These are phyloP conservation scores for Pollenia labialis DNA, from an alignment of 2,888 invertebrate species.

Conservation along the genomic window DNA sequence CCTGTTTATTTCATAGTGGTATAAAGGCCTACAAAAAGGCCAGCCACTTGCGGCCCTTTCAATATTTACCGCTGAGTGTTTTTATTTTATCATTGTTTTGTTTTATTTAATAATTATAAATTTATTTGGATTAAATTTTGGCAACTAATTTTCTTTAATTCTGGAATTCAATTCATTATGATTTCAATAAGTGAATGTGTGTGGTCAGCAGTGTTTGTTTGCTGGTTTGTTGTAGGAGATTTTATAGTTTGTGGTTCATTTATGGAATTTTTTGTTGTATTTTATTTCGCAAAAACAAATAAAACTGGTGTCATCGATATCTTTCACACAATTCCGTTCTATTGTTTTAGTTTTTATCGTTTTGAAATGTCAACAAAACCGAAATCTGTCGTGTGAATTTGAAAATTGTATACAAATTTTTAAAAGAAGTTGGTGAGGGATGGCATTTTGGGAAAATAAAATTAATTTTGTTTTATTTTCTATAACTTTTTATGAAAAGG, in stretches of 20 bases:
- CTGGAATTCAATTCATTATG: slow-evolving; percentile 5
- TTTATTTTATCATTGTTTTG: slow-evolving; percentile 30
- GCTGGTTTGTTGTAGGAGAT: neutral
- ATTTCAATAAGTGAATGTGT: neutral
- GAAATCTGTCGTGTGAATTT: slow-evolving; percentile 52
- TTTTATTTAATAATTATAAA: slow-evolving; percentile 67
- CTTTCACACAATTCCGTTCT: slow-evolving; percentile 68
- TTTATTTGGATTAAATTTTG: slow-evolving; percentile 68
- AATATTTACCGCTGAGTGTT: neutral
- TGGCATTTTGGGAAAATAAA: neutral
- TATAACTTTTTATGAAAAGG: neutral
- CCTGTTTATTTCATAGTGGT: no score
- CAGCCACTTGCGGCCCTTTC: no score
- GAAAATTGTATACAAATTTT: slow-evolving; percentile 1
- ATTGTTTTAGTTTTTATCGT: slow-evolving; percentile 66
- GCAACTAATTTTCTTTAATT: slow-evolving; percentile 60
- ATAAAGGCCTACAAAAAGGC: no score
- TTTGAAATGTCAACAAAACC: slow-evolving; percentile 66
- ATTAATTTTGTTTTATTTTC: neutral
- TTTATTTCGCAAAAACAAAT: slow-evolving; percentile 14
- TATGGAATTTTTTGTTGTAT: slow-evolving; percentile 10
- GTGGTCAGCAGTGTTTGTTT: slow-evolving; percentile 4
- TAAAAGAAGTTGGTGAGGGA: neutral
- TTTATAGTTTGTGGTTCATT: slow-evolving; percentile 22
- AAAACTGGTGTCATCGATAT: slow-evolving; percentile 70